Conservation (phyloP, 2,113 vertebrate genomes). For the Phylloscopus trochiloides region DNA sequence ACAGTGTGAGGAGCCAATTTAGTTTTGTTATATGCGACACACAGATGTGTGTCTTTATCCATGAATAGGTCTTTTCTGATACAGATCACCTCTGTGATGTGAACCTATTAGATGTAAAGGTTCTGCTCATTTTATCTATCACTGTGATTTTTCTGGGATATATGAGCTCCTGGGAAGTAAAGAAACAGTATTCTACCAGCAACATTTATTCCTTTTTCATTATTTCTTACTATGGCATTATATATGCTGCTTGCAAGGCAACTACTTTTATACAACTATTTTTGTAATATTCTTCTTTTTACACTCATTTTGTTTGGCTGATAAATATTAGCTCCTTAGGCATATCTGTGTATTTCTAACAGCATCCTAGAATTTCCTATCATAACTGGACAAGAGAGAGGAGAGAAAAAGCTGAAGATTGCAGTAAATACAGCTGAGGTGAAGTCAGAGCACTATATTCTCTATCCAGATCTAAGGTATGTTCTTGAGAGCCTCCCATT, state of each 20-base stretch:
- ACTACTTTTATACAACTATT: neutral
- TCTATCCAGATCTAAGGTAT: constrained; percentile 3
- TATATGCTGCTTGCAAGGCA: neutral
- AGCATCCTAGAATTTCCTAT: neutral
- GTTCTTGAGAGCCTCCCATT: constrained; percentile 37
- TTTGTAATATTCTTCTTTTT: constrained; percentile 1
- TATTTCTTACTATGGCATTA: neutral
- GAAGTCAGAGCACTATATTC: neutral
- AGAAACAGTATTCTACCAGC: neutral
- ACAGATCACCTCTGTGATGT: neutral
- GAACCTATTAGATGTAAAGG: neutral
- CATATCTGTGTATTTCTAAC: neutral
- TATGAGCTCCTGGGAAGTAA: neutral
- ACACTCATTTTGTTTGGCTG: neutral
- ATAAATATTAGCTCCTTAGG: neutral
- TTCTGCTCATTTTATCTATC: neutral
- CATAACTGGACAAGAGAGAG: neutral
- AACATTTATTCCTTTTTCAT: neutral
- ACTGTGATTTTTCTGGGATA: neutral
- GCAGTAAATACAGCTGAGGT: neutral
- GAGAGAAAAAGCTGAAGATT: neutral
- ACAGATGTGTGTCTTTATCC: neutral
- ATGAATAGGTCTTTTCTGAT: neutral
- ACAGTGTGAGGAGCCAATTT: neutral
- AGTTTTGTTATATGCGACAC: neutral